These are phyloP conservation scores for Myopa tessellatipennis DNA, from an alignment of 2,888 invertebrate species.

Conservation along the genomic window DNA sequence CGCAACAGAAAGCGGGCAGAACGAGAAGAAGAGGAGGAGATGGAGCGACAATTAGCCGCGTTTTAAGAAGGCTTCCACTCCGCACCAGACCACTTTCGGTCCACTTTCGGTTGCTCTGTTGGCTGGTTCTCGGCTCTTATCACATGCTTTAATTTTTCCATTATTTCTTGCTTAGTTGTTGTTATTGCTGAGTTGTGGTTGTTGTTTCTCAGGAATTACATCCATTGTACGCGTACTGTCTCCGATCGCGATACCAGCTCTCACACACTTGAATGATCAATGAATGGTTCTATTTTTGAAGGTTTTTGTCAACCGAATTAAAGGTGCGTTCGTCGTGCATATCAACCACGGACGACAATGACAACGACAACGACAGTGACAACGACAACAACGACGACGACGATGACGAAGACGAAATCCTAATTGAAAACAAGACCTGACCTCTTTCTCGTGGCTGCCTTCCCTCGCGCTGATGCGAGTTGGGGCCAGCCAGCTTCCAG, in stretches of 20 bases:
- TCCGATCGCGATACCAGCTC: constrained; percentile 49
- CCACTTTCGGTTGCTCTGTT: background rate
- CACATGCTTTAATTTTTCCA: background rate
- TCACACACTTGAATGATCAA: constrained; percentile 55
- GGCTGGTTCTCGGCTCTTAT: background rate
- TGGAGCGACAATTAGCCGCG: background rate
- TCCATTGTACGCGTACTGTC: background rate
- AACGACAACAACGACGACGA: constrained; percentile 12
- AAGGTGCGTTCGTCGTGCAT: constrained; percentile 47
- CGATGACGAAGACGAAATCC: constrained; percentile 33
- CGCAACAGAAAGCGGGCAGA: background rate
- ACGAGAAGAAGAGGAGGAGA: background rate
- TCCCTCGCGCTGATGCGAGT: background rate
- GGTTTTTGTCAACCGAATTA: constrained; percentile 60
- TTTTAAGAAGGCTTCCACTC: background rate
- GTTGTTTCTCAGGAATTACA: background rate
- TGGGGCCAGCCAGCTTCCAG: background rate
- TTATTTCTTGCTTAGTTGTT: background rate
- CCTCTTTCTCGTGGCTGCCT: background rate
- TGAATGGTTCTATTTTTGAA: constrained; percentile 58
- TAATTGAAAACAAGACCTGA: constrained; percentile 27
- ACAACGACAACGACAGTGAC: background rate
- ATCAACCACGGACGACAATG: background rate
- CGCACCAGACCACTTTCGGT: background rate
- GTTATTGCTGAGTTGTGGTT: background rate